Base-by-base conservation (phyloP, 1,140 invertebrate genomes). In the Lasioglossum albipes region DNA sequence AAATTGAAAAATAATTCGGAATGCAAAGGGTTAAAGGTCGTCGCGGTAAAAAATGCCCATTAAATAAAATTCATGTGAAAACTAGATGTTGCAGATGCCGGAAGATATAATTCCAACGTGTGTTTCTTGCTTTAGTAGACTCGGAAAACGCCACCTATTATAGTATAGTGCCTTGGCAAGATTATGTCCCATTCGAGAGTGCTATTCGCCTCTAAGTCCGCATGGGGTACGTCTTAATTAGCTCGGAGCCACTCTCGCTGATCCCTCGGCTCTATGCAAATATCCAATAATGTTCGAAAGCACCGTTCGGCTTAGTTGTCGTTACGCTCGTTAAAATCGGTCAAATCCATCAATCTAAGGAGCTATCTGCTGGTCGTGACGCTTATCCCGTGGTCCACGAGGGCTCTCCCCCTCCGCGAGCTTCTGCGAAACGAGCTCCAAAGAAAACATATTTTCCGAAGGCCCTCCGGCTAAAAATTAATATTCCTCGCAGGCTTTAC, bases 381-480 rank as follows among this genome's bases (percentile, higher is more conserved):
- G 74, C 77, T 86, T 41, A 82, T 82, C 85, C 75, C 72, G 16
- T 36, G 64, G 49, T 64, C 71, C 67, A 9, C 36, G 79, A 84
- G 75, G 79, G 54, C 52, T 18, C 77, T 16, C 0, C 20, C 52
- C 54, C 36, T 36, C 31, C 36, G 36, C 36, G 36, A 36, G 36
- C 36, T 36, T 27, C 1, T 5, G 36, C 36, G 36, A 27, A 61
- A 81, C 77, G 71, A 69, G 62, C 62, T 77, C 73, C 72, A 79
- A 87, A 84, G 84, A 86, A 87, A 86, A 86, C 84, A 85, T 85
- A 85, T 85, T 85, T 85, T 82, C 83, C 67, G 54, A 54, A 72
- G 79, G 71, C 75, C 84, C 84, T n/a, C 31, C 36, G 80, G 84
- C 84, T 75, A 88, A 87, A 89, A 89, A 84, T 88, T 88, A 87